Percentiles rank a stretch among this genome's conserved stretches.
Evolutionary conservation across 1,140 invertebrate genomes (phyloP).

Genomic region (Aphaenogaster rudis): DNA sequence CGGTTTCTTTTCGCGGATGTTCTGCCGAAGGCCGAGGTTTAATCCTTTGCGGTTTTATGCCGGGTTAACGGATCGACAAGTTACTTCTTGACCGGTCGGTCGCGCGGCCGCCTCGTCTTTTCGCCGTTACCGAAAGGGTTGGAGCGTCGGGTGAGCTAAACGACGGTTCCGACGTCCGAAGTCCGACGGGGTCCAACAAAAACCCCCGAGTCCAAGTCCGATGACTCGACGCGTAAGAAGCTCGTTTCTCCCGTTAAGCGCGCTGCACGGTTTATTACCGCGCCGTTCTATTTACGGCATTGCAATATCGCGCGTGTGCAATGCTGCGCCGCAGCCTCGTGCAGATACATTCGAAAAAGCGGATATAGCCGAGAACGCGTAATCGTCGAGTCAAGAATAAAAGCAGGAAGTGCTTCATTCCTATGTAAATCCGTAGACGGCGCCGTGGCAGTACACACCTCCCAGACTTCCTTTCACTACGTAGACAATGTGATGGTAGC

Average conservation of each 20-base stretch:
- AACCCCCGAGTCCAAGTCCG: conserved; percentile 25
- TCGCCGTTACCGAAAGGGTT: conserved; percentile 38
- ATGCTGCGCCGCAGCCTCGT: not conserved
- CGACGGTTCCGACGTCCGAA: conserved; percentile 6
- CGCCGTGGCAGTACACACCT: conserved; percentile 43
- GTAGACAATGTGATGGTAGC: conserved; percentile 47
- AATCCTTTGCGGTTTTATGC: not conserved
- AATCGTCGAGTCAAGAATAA: conserved; percentile 64
- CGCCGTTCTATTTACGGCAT: conserved; percentile 57
- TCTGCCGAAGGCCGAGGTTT: not conserved
- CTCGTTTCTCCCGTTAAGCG: conserved; percentile 57
- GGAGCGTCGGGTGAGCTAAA: not conserved
- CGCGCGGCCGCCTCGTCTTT: conserved; percentile 11
- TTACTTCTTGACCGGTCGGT: not conserved
- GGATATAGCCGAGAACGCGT: conserved; percentile 50
- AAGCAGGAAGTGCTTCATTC: conserved; percentile 65
- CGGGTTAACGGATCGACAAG: conserved; percentile 26
- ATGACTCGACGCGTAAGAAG: conserved; percentile 51
- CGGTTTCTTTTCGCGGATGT: not conserved
- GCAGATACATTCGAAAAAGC: conserved; percentile 37
- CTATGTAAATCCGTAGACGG: conserved; percentile 56
- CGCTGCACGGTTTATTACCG: conserved; percentile 56
- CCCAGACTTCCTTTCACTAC: conserved; percentile 57
- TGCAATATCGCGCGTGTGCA: conserved; percentile 21
- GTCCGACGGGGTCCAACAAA: conserved; percentile 8